Evolutionary conservation across 2,113 vertebrate genomes (phyloP).

Genomic region (human): DNA sequence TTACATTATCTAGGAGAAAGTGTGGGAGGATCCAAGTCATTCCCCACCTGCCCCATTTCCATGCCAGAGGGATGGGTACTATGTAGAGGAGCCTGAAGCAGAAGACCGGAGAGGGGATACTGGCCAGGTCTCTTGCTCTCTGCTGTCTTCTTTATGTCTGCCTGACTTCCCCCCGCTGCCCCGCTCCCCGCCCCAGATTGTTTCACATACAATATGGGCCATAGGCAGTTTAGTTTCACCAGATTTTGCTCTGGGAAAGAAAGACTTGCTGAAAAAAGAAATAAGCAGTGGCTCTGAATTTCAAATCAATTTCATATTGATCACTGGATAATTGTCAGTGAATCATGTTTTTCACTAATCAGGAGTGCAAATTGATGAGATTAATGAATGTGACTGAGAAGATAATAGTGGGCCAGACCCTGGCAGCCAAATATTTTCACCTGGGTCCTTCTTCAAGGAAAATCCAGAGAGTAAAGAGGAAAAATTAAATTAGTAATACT

Average conservation of each 20-base stretch:
- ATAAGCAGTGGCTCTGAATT: constrained; percentile 22
- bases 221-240: neutral
- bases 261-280: constrained; percentile 4
- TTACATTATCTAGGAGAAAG: neutral
- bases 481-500: neutral
- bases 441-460: neutral
- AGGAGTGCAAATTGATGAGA: constrained; percentile 14
- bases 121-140: neutral
- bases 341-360: neutral
- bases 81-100: neutral
- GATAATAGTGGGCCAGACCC: neutral
- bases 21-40: neutral
- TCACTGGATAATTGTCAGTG: neutral
- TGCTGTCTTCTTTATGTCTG: neutral
- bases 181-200: no score
- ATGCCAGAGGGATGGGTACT: neutral
- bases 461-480: neutral
- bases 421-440: neutral
- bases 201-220: neutral
- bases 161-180: neutral
- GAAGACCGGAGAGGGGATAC: neutral
- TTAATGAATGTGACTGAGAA: neutral
- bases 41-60: neutral
- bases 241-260: constrained; percentile 45
- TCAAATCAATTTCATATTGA: constrained; percentile 44